Evolutionary conservation across 35 echinoderm and acorn worm species (phyloP), one percentile per base, ranked within the genome.

Genomic region (Holothuria glaberrima): DNA sequence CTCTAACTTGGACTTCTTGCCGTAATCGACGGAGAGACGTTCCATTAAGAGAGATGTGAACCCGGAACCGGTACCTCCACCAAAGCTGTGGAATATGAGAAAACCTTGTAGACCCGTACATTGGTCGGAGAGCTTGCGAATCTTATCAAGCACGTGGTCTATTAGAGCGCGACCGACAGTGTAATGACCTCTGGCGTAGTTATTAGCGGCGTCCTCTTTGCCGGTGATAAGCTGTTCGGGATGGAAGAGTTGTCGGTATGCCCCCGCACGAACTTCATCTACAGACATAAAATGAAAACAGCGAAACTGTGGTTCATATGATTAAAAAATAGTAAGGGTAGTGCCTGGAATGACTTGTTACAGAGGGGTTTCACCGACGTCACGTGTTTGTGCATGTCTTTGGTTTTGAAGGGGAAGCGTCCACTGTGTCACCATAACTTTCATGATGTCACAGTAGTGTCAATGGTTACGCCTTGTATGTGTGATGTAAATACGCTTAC

Each of bases 41-140:
- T 91, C 89, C 89, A 91, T 91, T 14, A 91, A 61, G 89, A 61
- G 89, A 30, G 89, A 91, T 12, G 89, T 91, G 58, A 91, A 91
- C 6, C 89, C 89, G 21, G 89, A 91, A 24, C 89, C 89, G 54
- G 89, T 91, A 2, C 89, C 89, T 30, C 89, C 89, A 71, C 89
- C 89, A 36, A 91, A 91, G 89, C 89, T 91, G 75, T 91, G 89
- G 52, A 91, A 91, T 59, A 91, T 91, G 24, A 91, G 78, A 46
- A 91, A 91, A 30, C 89, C 89, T 46, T 91, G 89, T 6, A 90
- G 89, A 31, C 89, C 89, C 22, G 89, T 90, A 24, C 89, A 90
- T 31, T 90, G 89, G 41, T 90, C 89, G 22, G 89, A 73, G 21
- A 90, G 61, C 46, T 90, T 94, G 4, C 92, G 66, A 12, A 94